Conservation (phyloP, 2,888 invertebrate genomes). For the Apamea sordens region DNA sequence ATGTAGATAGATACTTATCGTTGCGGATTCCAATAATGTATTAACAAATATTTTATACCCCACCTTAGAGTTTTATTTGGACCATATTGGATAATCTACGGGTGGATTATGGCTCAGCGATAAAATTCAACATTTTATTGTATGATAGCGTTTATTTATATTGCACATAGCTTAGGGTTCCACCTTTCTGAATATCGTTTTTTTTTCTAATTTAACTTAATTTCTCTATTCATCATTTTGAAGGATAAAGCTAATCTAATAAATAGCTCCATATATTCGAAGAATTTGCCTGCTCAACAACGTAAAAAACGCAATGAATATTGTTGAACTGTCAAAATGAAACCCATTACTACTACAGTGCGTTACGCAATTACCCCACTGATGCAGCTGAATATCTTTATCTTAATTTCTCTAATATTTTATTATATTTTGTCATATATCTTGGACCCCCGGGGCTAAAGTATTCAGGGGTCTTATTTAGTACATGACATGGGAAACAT, state of each 20-base stretch:
- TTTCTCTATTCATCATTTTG: neutral
- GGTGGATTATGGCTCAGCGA: slow-evolving; percentile 61
- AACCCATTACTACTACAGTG: no score
- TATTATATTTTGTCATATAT: neutral
- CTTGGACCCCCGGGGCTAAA: neutral
- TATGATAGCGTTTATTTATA: slow-evolving; percentile 68
- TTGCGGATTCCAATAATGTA: neutral
- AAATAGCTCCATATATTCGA: no score
- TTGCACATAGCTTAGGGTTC: slow-evolving; percentile 59
- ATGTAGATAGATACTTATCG: neutral
- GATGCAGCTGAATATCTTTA: neutral
- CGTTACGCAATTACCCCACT: no score
- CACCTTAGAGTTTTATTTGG: slow-evolving; percentile 50
- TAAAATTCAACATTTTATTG: slow-evolving; percentile 63
- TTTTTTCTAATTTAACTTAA: neutral
- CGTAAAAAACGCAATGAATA: no score
- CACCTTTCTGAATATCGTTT: slow-evolving; percentile 12
- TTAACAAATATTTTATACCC: slow-evolving; percentile 5
- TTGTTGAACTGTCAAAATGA: no score
- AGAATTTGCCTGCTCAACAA: no score
- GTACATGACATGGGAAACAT: neutral
- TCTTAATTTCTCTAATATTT: neutral
- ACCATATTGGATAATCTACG: slow-evolving; percentile 54
- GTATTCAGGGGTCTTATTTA: neutral
- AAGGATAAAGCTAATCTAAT: no score